A percentile compares a stretch with the other conserved stretches of the same genome.
Evolutionary conservation across 2,888 invertebrate species (phyloP).

Genomic region (Palloptera scutellata): DNA sequence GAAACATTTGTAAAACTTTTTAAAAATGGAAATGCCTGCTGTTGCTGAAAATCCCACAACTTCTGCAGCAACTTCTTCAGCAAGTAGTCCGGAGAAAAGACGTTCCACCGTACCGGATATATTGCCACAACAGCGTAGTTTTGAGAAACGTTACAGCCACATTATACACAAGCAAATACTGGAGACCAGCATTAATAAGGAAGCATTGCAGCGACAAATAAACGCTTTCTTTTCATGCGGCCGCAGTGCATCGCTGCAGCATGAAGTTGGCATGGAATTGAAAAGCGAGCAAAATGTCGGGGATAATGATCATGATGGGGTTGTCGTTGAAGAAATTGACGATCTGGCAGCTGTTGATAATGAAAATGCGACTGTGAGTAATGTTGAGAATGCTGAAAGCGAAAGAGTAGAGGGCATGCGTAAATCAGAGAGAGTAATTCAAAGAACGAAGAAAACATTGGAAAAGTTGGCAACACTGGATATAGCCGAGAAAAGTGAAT

Average conservation of each 20-base stretch:
- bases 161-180: slow-evolving; percentile 63
- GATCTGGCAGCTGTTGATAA: neutral
- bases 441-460: slow-evolving; percentile 4
- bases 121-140: slow-evolving; percentile 56
- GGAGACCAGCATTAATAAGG: slow-evolving; percentile 62
- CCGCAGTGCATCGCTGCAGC: slow-evolving; percentile 45
- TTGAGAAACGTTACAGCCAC: slow-evolving; percentile 61
- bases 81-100: slow-evolving; percentile 34
- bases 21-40: slow-evolving; percentile 3
- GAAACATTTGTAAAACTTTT: slow-evolving; percentile 10
- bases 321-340: slow-evolving; percentile 8
- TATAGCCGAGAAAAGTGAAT: slow-evolving; percentile 31
- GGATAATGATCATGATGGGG: neutral
- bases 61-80: slow-evolving; percentile 32
- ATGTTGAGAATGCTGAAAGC: neutral
- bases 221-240: slow-evolving; percentile 75
- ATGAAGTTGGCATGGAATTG: slow-evolving; percentile 33
- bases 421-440: neutral
- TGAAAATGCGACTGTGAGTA: slow-evolving; percentile 14
- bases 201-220: slow-evolving; percentile 70
- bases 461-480: slow-evolving; percentile 36
- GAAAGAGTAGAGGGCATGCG: neutral
- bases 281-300: slow-evolving; percentile 6
- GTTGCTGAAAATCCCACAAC: slow-evolving; percentile 39
- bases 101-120: slow-evolving; percentile 41